Conservation (phyloP, 2,797 vertebrate species). For the Crenichthys baileyi region DNA sequence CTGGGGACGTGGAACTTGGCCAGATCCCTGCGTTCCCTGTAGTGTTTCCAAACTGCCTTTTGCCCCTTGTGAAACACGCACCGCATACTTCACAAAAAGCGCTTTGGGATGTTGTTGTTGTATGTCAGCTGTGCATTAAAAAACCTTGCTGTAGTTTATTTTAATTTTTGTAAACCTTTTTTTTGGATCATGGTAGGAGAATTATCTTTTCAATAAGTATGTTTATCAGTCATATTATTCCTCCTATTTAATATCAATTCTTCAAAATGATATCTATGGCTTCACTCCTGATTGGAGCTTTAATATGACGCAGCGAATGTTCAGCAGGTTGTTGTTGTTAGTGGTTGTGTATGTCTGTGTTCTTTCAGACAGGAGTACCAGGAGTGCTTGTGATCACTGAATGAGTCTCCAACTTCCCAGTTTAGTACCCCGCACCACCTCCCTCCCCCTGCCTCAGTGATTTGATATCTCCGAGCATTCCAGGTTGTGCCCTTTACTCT, state of each 20-base stretch:
- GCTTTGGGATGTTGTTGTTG: background rate
- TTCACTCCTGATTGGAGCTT: slow-evolving; percentile 15
- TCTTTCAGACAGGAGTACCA: slow-evolving; percentile 45
- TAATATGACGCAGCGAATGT: slow-evolving; percentile 19
- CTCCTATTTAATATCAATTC: slow-evolving; percentile 57
- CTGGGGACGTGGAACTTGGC: slow-evolving; percentile 69
- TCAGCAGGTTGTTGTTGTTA: slow-evolving; percentile 41
- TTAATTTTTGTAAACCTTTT: slow-evolving; percentile 10
- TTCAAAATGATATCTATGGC: slow-evolving; percentile 23
- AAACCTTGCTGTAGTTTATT: slow-evolving; percentile 39
- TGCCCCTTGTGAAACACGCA: slow-evolving; percentile 34
- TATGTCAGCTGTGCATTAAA: slow-evolving; percentile 32
- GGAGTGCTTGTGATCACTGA: slow-evolving; percentile 61
- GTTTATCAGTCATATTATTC: slow-evolving; percentile 56
- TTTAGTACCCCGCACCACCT: slow-evolving; percentile 30
- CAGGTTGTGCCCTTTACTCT: slow-evolving; percentile 76
- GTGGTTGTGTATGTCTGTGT: slow-evolving; percentile 39
- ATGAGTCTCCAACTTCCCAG: slow-evolving; percentile 49
- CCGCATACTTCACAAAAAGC: slow-evolving; percentile 19
- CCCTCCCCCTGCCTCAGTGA: slow-evolving; percentile 60
- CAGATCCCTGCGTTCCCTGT: slow-evolving; percentile 61
- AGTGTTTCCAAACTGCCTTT: slow-evolving; percentile 48
- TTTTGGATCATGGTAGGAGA: slow-evolving; percentile 30
- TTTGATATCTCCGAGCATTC: slow-evolving; percentile 78
- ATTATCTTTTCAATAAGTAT: slow-evolving; percentile 35